phyloP scores from a whole-genome alignment of 2,888 invertebrate species.

The Pristionchus exspectatus region DNA sequence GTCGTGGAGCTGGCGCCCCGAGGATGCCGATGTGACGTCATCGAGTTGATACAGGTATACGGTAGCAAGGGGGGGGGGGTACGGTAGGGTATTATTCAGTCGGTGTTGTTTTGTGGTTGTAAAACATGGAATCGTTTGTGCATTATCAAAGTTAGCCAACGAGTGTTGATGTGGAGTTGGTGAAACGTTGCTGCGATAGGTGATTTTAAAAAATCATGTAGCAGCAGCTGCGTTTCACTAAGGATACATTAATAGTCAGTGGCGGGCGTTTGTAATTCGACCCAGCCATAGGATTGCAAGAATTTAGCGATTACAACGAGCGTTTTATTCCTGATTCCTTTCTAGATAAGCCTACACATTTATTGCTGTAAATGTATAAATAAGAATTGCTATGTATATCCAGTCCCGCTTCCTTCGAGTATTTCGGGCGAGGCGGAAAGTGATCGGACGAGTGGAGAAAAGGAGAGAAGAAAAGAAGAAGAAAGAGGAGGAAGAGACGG shows the following conservation, averaged over 20 bases:
- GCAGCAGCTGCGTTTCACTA: too few relatives aligned
- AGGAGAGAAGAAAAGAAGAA: slow-evolving; percentile 35
- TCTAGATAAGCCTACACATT: too few relatives aligned
- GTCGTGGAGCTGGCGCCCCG: slow-evolving; percentile 68
- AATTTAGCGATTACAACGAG: too few relatives aligned
- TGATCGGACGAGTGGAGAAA: neutral
- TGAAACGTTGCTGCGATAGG: neutral
- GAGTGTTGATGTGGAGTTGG: neutral
- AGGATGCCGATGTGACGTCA: slow-evolving; percentile 65
- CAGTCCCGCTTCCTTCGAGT: slow-evolving; percentile 32
- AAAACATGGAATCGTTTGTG: neutral
- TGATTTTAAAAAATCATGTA: neutral
- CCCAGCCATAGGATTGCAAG: too few relatives aligned
- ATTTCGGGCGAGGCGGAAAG: slow-evolving; percentile 5
- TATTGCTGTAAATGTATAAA: too few relatives aligned
- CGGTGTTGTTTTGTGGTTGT: neutral
- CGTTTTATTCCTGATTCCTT: too few relatives aligned
- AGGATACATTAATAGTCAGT: too few relatives aligned
- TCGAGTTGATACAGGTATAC: slow-evolving; percentile 50
- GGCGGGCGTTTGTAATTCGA: too few relatives aligned
- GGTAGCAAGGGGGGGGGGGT: neutral
- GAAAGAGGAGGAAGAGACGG: neutral
- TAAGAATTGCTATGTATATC: too few relatives aligned
- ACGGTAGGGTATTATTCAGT: neutral
- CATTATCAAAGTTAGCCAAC: neutral